These are phyloP conservation scores for Apamea anceps DNA, from an alignment of 2,888 invertebrate genomes.

Conservation along the genomic window DNA sequence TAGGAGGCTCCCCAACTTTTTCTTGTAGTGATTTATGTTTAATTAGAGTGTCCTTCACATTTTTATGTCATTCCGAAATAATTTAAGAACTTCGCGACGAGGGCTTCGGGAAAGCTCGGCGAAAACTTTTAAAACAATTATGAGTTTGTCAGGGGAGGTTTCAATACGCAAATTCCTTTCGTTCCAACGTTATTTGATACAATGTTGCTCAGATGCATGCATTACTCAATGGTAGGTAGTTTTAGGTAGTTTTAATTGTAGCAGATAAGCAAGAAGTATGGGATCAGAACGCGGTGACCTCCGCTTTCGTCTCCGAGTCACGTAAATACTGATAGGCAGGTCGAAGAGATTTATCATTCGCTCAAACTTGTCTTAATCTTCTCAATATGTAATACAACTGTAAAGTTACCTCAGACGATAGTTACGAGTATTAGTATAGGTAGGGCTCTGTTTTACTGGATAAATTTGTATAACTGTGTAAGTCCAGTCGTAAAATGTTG, in stretches of 20 bases:
- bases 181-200: conserved; percentile 51
- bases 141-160: conserved; percentile 70
- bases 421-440: neutral
- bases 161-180: conserved; percentile 66
- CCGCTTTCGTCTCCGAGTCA: conserved; percentile 70
- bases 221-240: conserved; percentile 50
- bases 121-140: conserved; percentile 77
- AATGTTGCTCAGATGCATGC: conserved; percentile 58
- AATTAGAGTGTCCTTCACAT: conserved; percentile 84
- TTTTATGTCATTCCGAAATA: conserved; percentile 79
- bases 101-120: conserved; percentile 67
- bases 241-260: conserved; percentile 60
- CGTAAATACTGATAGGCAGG: conserved; percentile 72
- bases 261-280: conserved; percentile 71
- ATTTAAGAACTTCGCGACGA: conserved; percentile 77
- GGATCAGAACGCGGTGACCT: conserved; percentile 76
- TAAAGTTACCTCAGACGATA: conserved; percentile 21
- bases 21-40: conserved; percentile 86
- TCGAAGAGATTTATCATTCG: conserved; percentile 74
- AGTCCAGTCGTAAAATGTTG: neutral
- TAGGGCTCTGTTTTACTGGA: neutral
- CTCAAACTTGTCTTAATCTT: conserved; percentile 46
- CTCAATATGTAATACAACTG: conserved; percentile 38
- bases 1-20: conserved; percentile 77
- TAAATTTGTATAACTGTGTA: conserved; percentile 28